A percentile compares a stretch with the other conserved stretches of the same genome.
phyloP scores from a whole-genome alignment of 2,797 vertebrate species.

The Tangara arthus region DNA sequence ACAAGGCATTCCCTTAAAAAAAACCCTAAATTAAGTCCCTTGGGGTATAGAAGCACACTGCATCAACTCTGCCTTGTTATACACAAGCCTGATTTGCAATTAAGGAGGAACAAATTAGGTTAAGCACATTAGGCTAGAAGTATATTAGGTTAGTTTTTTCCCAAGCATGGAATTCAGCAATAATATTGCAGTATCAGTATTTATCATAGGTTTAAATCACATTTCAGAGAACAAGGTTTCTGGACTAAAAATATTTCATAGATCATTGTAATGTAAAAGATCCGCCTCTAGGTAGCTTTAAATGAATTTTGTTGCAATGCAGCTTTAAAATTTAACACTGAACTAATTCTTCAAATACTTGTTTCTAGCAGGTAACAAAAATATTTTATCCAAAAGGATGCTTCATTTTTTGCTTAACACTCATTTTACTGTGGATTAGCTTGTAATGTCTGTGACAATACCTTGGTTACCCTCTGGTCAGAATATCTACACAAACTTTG shows the following conservation, averaged over 20 bases:
- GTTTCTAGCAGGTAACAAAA: background rate
- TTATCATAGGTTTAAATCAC: background rate
- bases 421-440: background rate
- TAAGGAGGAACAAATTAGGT: background rate
- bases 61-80: background rate
- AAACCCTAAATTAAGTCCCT: background rate
- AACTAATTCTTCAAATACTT: background rate
- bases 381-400: background rate
- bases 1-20: background rate
- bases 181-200: background rate
- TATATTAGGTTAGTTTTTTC: background rate
- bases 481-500: background rate
- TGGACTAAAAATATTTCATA: background rate
- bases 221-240: background rate
- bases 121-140: background rate
- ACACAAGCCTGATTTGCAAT: background rate
- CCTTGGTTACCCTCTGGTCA: background rate
- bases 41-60: accelerated
- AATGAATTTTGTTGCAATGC: background rate
- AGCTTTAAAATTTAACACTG: background rate
- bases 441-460: background rate
- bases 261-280: background rate
- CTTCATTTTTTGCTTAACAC: background rate
- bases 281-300: background rate
- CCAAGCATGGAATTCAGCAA: background rate